phyloP scores from a whole-genome alignment of 2,888 invertebrate genomes.

The Noctua comes region DNA sequence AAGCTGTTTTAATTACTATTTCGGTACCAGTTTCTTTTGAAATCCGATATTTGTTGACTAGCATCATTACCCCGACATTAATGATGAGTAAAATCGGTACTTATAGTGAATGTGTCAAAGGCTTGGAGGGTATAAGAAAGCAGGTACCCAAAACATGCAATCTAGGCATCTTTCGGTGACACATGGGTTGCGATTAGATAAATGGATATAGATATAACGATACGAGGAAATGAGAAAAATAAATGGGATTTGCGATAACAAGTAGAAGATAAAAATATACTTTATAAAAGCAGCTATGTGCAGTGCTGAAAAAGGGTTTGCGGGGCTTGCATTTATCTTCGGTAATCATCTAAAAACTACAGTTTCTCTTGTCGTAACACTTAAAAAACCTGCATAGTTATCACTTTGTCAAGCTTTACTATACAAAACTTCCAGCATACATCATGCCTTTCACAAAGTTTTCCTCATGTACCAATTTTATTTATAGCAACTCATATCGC shows the following conservation, averaged over 20 bases:
- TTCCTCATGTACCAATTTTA: slow-evolving; percentile 36
- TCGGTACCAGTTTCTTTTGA: not conserved
- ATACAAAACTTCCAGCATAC: slow-evolving; percentile 35
- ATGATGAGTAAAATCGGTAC: not conserved
- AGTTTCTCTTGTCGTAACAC: not conserved
- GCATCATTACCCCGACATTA: not conserved
- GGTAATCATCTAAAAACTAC: slow-evolving; percentile 7
- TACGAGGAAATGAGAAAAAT: slow-evolving; percentile 33
- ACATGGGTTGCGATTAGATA: slow-evolving; percentile 34
- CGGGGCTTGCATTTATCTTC: not conserved
- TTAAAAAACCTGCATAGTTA: slow-evolving; percentile 23
- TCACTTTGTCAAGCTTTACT: slow-evolving; percentile 20
- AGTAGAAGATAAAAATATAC: slow-evolving; percentile 19
- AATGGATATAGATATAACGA: slow-evolving; percentile 27
- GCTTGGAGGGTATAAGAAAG: not conserved
- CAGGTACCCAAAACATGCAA: not conserved
- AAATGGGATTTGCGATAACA: slow-evolving; percentile 17
- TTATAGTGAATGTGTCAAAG: not conserved
- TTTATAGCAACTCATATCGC: slow-evolving; percentile 29
- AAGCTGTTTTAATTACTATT: not conserved
- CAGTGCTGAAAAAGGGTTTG: not conserved
- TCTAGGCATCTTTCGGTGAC: slow-evolving; percentile 13
- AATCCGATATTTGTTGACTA: not conserved
- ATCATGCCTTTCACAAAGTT: slow-evolving; percentile 45
- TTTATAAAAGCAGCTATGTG: not conserved